These are phyloP conservation scores for Varanus komodoensis DNA, from an alignment of 2,113 vertebrate species.

Conservation along the genomic window DNA sequence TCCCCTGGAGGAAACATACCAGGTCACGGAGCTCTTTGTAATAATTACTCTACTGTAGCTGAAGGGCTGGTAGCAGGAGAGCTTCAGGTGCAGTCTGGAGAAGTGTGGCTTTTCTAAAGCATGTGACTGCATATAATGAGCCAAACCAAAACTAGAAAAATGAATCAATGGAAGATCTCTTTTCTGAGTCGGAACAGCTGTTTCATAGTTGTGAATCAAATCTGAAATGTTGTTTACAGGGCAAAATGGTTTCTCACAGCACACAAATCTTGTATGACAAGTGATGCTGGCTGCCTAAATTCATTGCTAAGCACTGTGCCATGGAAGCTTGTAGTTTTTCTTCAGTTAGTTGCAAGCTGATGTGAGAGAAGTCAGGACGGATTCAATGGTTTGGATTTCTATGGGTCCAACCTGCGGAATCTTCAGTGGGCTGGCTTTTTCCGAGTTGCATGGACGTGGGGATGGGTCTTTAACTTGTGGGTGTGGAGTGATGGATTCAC, in stretches of 20 bases:
- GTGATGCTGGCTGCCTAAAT: background rate
- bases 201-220: slow-evolving; percentile 25
- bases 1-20: background rate
- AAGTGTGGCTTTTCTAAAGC: background rate
- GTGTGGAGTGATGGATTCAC: no score
- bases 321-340: background rate
- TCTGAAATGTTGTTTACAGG: slow-evolving; percentile 18
- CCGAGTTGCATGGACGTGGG: no score
- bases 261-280: slow-evolving; percentile 13
- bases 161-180: slow-evolving; percentile 14
- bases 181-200: slow-evolving; percentile 17
- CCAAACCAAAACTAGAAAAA: background rate
- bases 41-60: background rate
- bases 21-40: background rate
- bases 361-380: no score
- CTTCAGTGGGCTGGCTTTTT: no score
- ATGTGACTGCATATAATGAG: background rate
- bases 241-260: slow-evolving; percentile 3
- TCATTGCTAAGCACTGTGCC: background rate
- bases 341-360: background rate
- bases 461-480: no score
- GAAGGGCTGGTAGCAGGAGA: background rate
- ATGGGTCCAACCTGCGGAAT: no score
- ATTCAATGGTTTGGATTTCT: no score
- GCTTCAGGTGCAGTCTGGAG: background rate